phyloP scores from a whole-genome alignment of 2,113 vertebrate species.

The Cacatua alba region DNA sequence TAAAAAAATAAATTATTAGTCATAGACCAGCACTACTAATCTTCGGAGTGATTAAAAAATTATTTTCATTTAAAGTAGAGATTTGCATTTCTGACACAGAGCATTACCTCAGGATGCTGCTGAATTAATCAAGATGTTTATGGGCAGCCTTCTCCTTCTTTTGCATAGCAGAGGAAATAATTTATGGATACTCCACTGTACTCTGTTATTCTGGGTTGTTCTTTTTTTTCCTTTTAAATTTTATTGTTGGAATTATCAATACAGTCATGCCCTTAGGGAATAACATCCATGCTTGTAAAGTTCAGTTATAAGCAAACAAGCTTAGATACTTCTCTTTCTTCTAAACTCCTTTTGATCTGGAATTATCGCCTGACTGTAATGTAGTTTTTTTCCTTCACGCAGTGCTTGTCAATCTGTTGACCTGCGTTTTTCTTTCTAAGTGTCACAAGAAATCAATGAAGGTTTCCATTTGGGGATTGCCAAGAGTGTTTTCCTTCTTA shows the following conservation, averaged over 20 bases:
- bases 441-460: conserved; percentile 14
- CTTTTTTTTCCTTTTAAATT: not conserved
- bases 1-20: not conserved
- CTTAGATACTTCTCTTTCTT: not conserved
- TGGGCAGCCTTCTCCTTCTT: not conserved
- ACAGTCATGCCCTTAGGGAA: not conserved
- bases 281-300: not conserved
- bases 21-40: not conserved
- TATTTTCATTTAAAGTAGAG: not conserved
- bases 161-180: not conserved
- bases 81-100: not conserved
- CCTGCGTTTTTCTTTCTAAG: not conserved
- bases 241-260: not conserved
- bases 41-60: not conserved
- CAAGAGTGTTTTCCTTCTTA: not conserved
- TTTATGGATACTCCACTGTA: not conserved
- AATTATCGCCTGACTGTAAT: not conserved
- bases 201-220: not conserved
- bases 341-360: not conserved
- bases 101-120: not conserved
- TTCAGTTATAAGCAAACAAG: not conserved
- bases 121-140: not conserved
- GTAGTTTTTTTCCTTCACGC: not conserved
- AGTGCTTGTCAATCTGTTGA: not conserved
- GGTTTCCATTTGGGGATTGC: not conserved